Evolutionary conservation across 1,140 invertebrate genomes (phyloP), one percentile per base, ranked within the genome.

Genomic region (Caenorhabditis brenneri): DNA sequence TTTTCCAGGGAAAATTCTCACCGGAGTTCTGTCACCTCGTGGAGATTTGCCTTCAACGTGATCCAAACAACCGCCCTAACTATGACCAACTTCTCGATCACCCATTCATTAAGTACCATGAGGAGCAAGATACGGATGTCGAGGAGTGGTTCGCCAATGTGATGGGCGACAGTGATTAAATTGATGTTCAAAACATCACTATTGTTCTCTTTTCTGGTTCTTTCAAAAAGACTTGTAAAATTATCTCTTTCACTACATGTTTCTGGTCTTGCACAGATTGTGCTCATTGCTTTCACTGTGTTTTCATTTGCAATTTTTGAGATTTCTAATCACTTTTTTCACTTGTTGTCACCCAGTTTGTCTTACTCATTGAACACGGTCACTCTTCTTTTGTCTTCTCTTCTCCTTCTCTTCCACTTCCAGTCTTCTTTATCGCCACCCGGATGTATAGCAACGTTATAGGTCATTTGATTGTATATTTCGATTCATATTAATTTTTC

Each of bases 91-190:
- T 74, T 31, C 65, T 74, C 10, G 19, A 42, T 10, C 65, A 74
- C 15, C 33, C 65, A 24, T 74, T 74, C 36, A 46, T 74, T 24
- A 12, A 10, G 5, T 9, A 39, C 7, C 33, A 42, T 22, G 36
- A 74, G 29, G 9, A 22, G 3, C 5, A 24, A 2, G 36, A 42
- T 1, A 39, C 65, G 6, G 65, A 74, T 24, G 65, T 74, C 2
- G 65, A 74, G n/a, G 65, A 74, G 22, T 74, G 65, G 65, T 74
- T 74, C 16, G 65, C 65, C 9, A 36, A 74, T 46, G 65, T 74
- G n/a, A 74, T 74, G 65, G n/a, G 65, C 1, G 33, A 74, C n/a
- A 16, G 65, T 22, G 22, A 4, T 2, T 42, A 24, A 31, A 19
- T 24, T 10, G 22, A 19, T 33, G 7, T 42, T 42, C 39, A 42